Percentiles rank a stretch among this genome's conserved stretches.
Evolutionary conservation across 2,888 invertebrate genomes (phyloP).

Genomic region (Ornithoptera alexandrae): DNA sequence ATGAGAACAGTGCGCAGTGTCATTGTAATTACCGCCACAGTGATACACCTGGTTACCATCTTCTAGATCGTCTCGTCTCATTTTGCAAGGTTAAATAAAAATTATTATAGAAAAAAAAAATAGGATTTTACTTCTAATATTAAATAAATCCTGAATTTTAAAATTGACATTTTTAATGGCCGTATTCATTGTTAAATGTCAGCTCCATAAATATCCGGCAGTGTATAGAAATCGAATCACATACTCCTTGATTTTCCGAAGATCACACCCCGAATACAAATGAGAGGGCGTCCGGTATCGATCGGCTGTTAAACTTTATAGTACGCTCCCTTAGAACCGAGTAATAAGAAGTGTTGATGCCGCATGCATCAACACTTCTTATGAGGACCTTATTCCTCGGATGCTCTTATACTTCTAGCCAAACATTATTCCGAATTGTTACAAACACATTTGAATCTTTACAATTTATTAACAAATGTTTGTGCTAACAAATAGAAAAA

Average conservation of each 20-base stretch:
- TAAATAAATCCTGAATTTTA: too few relatives aligned
- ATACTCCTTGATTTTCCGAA: constrained; percentile 78
- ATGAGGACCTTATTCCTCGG: background rate
- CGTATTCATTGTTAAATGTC: constrained; percentile 25
- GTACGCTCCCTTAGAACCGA: constrained; percentile 35
- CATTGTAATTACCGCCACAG: too few relatives aligned
- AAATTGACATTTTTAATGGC: background rate
- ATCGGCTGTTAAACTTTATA: constrained; percentile 43
- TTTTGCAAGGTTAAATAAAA: background rate
- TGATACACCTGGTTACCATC: too few relatives aligned
- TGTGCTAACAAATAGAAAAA: too few relatives aligned
- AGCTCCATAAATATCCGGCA: constrained; percentile 47
- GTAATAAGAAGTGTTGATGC: constrained; percentile 40
- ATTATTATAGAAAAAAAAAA: background rate
- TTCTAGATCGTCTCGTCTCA: too few relatives aligned
- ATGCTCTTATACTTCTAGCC: background rate
- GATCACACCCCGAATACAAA: constrained; percentile 65
- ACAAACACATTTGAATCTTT: background rate
- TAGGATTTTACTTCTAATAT: background rate
- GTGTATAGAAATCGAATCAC: constrained; percentile 77
- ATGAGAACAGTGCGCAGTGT: too few relatives aligned
- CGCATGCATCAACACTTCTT: constrained; percentile 2
- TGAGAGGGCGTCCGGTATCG: constrained; percentile 50
- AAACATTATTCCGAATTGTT: background rate
- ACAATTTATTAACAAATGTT: background rate